Conservation (phyloP, 2,888 invertebrate genomes). For the Drosophila longiperda region DNA sequence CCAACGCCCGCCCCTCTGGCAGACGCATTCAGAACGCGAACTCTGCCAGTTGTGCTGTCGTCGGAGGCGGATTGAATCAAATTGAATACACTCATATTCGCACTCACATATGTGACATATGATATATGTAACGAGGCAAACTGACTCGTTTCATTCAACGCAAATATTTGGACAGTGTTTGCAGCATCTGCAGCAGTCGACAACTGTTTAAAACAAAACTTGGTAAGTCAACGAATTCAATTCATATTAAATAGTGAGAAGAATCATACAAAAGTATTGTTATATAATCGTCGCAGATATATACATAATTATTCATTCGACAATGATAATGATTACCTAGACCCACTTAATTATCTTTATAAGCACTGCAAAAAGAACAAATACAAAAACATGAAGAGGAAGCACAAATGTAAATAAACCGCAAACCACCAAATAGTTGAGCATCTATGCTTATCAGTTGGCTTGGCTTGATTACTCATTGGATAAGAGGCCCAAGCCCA, state of each 20-base stretch:
- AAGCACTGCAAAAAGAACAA: slow-evolving; percentile 26
- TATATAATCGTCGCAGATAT: slow-evolving; percentile 53
- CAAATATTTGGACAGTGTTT: slow-evolving; percentile 54
- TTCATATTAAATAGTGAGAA: slow-evolving; percentile 1
- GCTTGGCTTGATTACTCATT: slow-evolving; percentile 39
- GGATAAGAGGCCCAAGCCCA: slow-evolving; percentile 52
- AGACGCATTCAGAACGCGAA: slow-evolving; percentile 66
- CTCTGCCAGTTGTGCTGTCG: slow-evolving; percentile 60
- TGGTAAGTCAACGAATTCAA: slow-evolving; percentile 52
- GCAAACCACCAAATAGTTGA: slow-evolving; percentile 45
- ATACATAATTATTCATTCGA: slow-evolving; percentile 67
- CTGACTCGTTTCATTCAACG: slow-evolving; percentile 4
- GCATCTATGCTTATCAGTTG: slow-evolving; percentile 59
- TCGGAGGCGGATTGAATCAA: slow-evolving; percentile 30
- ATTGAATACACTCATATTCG: slow-evolving; percentile 18
- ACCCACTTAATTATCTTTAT: slow-evolving; percentile 71
- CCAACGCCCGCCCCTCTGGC: slow-evolving; percentile 39
- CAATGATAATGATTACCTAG: slow-evolving; percentile 50
- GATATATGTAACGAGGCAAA: background rate
- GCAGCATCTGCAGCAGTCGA: slow-evolving; percentile 46
- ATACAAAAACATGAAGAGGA: slow-evolving; percentile 28
- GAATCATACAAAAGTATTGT: slow-evolving; percentile 19
- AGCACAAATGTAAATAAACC: slow-evolving; percentile 50
- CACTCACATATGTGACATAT: slow-evolving; percentile 9
- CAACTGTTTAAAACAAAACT: slow-evolving; percentile 42